Percentiles rank a stretch among this genome's conserved stretches.
These are phyloP conservation scores for Coremacera marginata DNA, from an alignment of 2,888 invertebrate genomes.

Conservation along the genomic window DNA sequence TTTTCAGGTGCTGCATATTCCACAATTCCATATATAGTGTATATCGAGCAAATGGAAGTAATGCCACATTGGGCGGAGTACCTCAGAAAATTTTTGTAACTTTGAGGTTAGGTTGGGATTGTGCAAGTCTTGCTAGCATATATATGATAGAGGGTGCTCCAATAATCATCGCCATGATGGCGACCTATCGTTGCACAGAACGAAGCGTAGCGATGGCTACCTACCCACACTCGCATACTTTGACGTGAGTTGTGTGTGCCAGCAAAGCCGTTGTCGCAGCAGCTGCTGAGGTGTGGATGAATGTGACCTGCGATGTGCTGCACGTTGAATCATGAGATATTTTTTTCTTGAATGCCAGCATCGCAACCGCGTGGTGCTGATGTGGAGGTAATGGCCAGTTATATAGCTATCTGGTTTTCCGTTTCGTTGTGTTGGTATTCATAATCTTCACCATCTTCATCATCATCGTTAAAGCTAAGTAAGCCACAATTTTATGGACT, in stretches of 20 bases:
- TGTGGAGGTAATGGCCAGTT: slow-evolving; percentile 40
- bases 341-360: slow-evolving; percentile 22
- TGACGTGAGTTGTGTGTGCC: not conserved
- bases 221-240: slow-evolving; percentile 7
- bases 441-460: slow-evolving; percentile 27
- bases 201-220: slow-evolving; percentile 5
- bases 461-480: not conserved
- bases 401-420: slow-evolving; percentile 34
- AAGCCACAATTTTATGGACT: slow-evolving; percentile 27
- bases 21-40: not conserved
- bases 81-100: slow-evolving; percentile 25
- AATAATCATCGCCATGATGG: slow-evolving; percentile 24
- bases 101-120: slow-evolving; percentile 50
- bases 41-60: slow-evolving; percentile 37
- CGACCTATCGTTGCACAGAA: not conserved
- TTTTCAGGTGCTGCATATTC: not conserved
- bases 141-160: slow-evolving; percentile 37
- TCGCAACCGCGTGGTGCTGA: slow-evolving; percentile 37
- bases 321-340: slow-evolving; percentile 26
- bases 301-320: slow-evolving; percentile 15
- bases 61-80: slow-evolving; percentile 40
- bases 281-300: slow-evolving; percentile 8
- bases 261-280: not conserved
- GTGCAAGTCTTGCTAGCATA: slow-evolving; percentile 48
- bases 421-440: slow-evolving; percentile 15